Evolutionary conservation across 2,888 invertebrate genomes (phyloP).

Genomic region (Arrhopalites spinosus): DNA sequence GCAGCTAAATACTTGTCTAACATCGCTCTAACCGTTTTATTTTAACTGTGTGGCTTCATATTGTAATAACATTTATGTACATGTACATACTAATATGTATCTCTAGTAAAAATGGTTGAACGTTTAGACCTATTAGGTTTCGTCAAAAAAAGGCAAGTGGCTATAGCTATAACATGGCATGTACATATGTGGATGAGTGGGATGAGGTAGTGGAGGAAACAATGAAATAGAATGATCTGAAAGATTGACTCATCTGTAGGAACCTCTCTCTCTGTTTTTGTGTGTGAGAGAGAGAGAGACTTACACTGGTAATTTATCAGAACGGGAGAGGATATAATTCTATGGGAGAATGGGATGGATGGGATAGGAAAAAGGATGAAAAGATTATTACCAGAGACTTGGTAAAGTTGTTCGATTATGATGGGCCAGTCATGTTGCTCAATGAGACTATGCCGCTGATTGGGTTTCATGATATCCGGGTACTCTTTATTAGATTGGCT

Average conservation of each 20-base stretch:
- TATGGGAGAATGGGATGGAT: conserved; percentile 5
- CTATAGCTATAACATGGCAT: too few relatives aligned
- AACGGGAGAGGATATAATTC: background rate
- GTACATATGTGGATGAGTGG: background rate
- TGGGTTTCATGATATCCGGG: conserved; percentile 45
- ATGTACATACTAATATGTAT: too few relatives aligned
- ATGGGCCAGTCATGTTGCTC: conserved; percentile 35
- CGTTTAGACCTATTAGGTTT: too few relatives aligned
- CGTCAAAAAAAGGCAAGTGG: too few relatives aligned
- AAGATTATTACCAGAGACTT: conserved; percentile 1
- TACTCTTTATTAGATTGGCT: conserved; percentile 42
- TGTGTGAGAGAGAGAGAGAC: background rate
- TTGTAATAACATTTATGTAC: too few relatives aligned
- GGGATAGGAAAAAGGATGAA: background rate
- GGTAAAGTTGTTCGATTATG: conserved; percentile 31
- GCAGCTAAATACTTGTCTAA: too few relatives aligned
- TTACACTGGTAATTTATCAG: conserved; percentile 23
- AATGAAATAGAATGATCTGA: conserved; percentile 2
- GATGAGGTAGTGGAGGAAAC: background rate
- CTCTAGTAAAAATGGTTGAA: too few relatives aligned
- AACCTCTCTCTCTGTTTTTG: conserved; percentile 6
- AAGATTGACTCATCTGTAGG: conserved; percentile 10
- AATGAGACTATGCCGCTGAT: conserved; percentile 41
- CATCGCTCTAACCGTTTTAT: too few relatives aligned
- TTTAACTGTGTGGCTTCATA: too few relatives aligned